These are phyloP conservation scores for Hippolais icterina DNA, from an alignment of 2,113 vertebrate genomes.

Conservation along the genomic window DNA sequence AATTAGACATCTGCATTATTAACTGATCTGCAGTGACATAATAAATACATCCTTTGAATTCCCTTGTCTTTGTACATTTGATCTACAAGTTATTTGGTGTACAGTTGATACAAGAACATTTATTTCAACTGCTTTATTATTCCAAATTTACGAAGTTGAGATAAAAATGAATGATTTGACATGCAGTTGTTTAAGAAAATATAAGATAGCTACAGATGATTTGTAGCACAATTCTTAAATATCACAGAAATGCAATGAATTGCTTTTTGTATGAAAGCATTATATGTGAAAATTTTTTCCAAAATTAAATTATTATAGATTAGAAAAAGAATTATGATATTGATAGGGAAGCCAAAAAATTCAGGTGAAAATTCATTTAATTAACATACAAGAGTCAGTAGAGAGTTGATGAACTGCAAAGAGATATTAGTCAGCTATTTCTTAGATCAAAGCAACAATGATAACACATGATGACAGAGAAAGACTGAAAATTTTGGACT, in stretches of 20 bases:
- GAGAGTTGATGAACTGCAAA: background rate
- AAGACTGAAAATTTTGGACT: background rate
- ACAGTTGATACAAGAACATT: background rate
- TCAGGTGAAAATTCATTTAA: background rate
- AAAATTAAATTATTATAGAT: background rate
- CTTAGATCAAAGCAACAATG: background rate
- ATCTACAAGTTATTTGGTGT: background rate
- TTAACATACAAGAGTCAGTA: background rate
- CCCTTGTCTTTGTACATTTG: background rate
- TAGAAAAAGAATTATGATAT: background rate
- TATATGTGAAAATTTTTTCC: background rate
- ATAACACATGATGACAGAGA: background rate
- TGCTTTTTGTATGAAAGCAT: background rate
- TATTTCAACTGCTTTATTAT: background rate
- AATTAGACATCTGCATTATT: constrained; percentile 61
- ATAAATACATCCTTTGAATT: constrained; percentile 35
- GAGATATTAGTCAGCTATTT: background rate
- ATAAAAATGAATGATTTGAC: background rate
- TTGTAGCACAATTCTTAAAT: background rate
- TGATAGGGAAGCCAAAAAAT: background rate
- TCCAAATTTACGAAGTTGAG: background rate
- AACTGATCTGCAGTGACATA: constrained; percentile 46
- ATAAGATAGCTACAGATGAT: background rate
- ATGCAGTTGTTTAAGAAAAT: background rate
- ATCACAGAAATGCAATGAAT: background rate